A percentile compares a stretch with the other conserved stretches of the same genome.
phyloP scores from a whole-genome alignment of 2,113 vertebrate genomes.

The Oceanites oceanicus region DNA sequence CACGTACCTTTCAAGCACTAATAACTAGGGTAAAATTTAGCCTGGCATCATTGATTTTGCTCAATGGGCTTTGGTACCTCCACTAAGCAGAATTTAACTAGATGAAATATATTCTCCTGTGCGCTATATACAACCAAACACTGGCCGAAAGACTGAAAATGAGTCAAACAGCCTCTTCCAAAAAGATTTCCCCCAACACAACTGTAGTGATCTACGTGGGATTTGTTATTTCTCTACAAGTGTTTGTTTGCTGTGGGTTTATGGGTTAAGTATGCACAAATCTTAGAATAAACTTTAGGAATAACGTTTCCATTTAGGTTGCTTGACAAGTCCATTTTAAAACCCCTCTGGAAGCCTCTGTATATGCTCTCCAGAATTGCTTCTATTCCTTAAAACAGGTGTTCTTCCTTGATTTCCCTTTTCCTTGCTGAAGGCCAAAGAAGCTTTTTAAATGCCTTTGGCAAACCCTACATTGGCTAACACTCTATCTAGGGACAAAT shows the following conservation, averaged over 20 bases:
- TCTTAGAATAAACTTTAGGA: background rate
- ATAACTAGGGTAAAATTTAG: slow-evolving; percentile 26
- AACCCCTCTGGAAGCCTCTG: slow-evolving; percentile 10
- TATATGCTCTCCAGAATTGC: background rate
- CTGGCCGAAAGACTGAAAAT: background rate
- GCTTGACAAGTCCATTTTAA: background rate
- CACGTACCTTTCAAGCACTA: slow-evolving; percentile 31
- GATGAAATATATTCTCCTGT: background rate
- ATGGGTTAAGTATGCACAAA: background rate
- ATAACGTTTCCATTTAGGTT: background rate
- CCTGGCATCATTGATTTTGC: background rate
- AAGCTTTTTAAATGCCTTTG: background rate
- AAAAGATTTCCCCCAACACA: background rate
- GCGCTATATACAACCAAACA: rapidly evolving
- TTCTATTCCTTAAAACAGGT: background rate
- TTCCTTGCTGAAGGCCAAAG: background rate
- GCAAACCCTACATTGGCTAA: background rate
- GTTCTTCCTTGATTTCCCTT: background rate
- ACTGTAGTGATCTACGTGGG: background rate
- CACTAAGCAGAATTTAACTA: background rate
- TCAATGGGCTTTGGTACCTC: background rate
- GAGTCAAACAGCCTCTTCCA: background rate
- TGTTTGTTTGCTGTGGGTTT: background rate
- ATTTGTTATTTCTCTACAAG: background rate
- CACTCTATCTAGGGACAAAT: background rate